Evolutionary conservation across 1,140 invertebrate species (phyloP).

Genomic region (Anastatus disparis): DNA sequence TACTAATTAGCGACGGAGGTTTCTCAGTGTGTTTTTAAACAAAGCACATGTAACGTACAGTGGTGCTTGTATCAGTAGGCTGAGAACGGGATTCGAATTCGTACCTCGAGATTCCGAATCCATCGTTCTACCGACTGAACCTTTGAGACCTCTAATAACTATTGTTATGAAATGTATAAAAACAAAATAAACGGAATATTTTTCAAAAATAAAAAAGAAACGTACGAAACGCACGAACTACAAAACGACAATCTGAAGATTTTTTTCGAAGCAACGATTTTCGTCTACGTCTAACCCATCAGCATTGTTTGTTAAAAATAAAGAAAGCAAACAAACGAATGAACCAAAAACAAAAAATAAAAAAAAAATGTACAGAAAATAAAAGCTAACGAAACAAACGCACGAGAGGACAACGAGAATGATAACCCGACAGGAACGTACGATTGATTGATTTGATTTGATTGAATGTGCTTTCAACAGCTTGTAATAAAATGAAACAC

Average conservation of each 20-base stretch:
- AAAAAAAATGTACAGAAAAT: not conserved
- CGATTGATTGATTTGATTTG: constrained; percentile 45
- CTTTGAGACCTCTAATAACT: too few relatives aligned
- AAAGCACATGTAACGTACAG: too few relatives aligned
- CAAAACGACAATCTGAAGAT: constrained; percentile 31
- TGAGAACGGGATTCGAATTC: too few relatives aligned
- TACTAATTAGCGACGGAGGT: too few relatives aligned
- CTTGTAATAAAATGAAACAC: constrained; percentile 36
- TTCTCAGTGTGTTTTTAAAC: too few relatives aligned
- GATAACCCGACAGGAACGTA: constrained; percentile 38
- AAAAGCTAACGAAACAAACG: constrained; percentile 15
- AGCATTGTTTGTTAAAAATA: not conserved
- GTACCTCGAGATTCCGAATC: too few relatives aligned
- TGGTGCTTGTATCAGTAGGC: too few relatives aligned
- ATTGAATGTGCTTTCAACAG: constrained; percentile 48
- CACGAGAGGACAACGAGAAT: constrained; percentile 4
- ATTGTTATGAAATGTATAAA: not conserved
- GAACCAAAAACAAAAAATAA: not conserved
- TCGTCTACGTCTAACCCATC: not conserved
- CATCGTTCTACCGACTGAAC: too few relatives aligned
- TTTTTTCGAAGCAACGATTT: not conserved
- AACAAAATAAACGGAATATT: not conserved
- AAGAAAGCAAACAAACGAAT: too few relatives aligned
- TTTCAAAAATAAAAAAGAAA: not conserved
- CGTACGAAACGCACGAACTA: constrained; percentile 17